A percentile compares a stretch with the other conserved stretches of the same genome.
phyloP scores from a whole-genome alignment of 1,140 invertebrate genomes.

The Gonioctena quinquepunctata region DNA sequence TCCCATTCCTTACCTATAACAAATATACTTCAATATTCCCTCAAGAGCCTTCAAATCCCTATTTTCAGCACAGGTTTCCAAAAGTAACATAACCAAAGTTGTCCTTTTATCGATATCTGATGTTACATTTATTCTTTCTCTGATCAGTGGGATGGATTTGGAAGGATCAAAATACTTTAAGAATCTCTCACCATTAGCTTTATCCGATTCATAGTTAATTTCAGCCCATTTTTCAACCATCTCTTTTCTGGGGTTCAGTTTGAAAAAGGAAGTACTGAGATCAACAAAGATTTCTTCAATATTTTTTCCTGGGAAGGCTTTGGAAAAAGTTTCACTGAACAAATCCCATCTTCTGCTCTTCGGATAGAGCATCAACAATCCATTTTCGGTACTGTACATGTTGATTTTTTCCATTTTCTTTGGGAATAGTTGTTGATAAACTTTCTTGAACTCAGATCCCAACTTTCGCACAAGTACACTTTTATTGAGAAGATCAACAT shows the following conservation, averaged over 20 bases:
- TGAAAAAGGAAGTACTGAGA: neutral
- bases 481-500: neutral
- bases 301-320: neutral
- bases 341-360: constrained; percentile 9
- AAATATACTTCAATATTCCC: constrained; percentile 26
- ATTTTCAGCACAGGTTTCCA: constrained; percentile 11
- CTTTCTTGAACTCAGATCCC: neutral
- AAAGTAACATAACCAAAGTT: constrained; percentile 1
- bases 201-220: constrained; percentile 8
- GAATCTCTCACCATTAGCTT: neutral
- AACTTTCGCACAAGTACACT: constrained; percentile 1
- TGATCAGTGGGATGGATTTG: constrained; percentile 15
- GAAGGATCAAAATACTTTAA: constrained; percentile 18
- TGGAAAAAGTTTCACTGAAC: neutral
- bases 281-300: neutral
- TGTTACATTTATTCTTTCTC: constrained; percentile 26
- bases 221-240: constrained; percentile 6
- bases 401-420: neutral
- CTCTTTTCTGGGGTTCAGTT: neutral
- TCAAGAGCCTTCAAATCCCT: constrained; percentile 15
- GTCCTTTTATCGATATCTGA: constrained; percentile 9
- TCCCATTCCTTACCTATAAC: neutral
- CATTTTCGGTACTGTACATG: neutral
- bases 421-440: constrained; percentile 2
- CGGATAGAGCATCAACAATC: neutral